Evolutionary conservation across 2,888 invertebrate species (phyloP).

Genomic region (Gymnoscelis rufifasciata): DNA sequence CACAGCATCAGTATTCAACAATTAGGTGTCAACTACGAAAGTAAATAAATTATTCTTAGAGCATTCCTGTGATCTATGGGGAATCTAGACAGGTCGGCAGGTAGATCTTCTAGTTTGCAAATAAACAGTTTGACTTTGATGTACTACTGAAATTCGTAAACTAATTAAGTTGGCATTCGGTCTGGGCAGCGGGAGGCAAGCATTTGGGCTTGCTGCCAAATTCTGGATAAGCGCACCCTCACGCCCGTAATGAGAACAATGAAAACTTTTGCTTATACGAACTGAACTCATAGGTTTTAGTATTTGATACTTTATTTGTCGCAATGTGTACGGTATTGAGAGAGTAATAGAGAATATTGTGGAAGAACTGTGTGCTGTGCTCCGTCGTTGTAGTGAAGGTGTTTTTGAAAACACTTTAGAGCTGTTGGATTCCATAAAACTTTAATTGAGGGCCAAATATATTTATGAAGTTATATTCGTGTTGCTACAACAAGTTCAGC

Average conservation of each 20-base stretch:
- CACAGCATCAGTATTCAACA: too few species aligned
- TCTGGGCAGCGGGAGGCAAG: conserved; percentile 41
- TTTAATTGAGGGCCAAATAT: too few species aligned
- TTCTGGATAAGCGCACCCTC: conserved; percentile 41
- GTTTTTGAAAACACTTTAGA: too few species aligned
- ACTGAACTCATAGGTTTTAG: conserved; percentile 6
- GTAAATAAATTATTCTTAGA: too few species aligned
- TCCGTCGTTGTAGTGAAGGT: too few species aligned
- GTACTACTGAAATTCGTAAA: conserved; percentile 42
- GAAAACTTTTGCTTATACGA: conserved; percentile 17
- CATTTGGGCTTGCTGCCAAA: conserved; percentile 54
- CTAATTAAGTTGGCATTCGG: conserved; percentile 40
- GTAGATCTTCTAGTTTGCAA: not conserved
- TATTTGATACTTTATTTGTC: not conserved
- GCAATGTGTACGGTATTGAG: too few species aligned
- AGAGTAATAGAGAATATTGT: too few species aligned
- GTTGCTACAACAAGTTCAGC: too few species aligned
- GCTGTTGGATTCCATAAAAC: too few species aligned
- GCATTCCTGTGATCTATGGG: not conserved
- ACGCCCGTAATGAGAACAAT: conserved; percentile 15
- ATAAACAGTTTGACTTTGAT: conserved; percentile 27
- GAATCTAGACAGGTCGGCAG: not conserved
- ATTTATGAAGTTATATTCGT: too few species aligned
- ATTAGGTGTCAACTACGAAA: too few species aligned
- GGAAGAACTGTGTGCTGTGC: too few species aligned